These are phyloP conservation scores for Peucedramus taeniatus DNA, from an alignment of 2,113 vertebrate species.

Conservation along the genomic window DNA sequence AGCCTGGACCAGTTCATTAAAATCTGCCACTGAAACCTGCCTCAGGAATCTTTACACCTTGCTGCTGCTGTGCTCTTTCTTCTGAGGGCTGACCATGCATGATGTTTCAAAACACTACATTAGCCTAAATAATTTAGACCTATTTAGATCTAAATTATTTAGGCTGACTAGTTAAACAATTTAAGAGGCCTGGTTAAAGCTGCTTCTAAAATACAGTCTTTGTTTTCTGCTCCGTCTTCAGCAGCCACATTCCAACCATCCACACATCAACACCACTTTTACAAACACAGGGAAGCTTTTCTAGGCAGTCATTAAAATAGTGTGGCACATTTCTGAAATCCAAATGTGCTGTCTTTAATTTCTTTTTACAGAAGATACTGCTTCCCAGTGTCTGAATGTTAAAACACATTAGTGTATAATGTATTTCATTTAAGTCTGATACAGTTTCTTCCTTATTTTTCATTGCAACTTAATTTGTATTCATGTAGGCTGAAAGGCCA, in stretches of 20 bases:
- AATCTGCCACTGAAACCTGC: not conserved
- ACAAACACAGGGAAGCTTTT: not conserved
- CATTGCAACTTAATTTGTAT: not conserved
- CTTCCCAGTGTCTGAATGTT: not conserved
- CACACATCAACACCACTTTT: not conserved
- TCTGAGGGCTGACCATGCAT: not conserved
- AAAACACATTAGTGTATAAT: not conserved
- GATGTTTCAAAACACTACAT: not conserved
- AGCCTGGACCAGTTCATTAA: not conserved
- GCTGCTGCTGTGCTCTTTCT: not conserved
- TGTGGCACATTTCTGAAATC: not conserved
- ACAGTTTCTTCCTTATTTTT: not conserved
- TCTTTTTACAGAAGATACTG: not conserved
- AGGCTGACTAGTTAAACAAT: not conserved
- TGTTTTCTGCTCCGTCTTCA: accelerated
- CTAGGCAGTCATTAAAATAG: not conserved
- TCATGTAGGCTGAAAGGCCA: not conserved
- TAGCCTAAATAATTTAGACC: not conserved
- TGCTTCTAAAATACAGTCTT: not conserved
- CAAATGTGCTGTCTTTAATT: not conserved
- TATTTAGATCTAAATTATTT: not conserved
- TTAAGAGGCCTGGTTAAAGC: not conserved
- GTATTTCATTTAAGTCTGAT: not conserved
- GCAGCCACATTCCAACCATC: not conserved
- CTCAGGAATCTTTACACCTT: not conserved